phyloP scores from a whole-genome alignment of 2,888 invertebrate genomes.

The Noctua janthina region DNA sequence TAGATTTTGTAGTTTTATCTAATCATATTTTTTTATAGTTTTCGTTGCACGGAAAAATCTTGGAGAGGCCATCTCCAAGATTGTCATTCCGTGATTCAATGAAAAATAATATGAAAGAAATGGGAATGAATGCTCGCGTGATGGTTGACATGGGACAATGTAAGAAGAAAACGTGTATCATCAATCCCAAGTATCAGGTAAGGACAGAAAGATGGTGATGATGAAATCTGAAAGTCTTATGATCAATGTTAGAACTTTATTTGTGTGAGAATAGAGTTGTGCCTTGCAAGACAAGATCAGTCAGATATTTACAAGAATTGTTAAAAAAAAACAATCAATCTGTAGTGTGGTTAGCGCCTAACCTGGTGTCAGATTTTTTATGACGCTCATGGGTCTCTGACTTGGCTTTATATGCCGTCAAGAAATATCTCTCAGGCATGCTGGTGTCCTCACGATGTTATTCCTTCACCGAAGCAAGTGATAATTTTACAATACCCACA shows the following conservation, averaged over 20 bases:
- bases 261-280: too few relatives aligned
- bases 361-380: too few relatives aligned
- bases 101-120: background rate
- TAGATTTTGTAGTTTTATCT: slow-evolving; percentile 12
- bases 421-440: too few relatives aligned
- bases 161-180: background rate
- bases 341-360: too few relatives aligned
- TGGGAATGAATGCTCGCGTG: background rate
- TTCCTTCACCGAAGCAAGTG: too few relatives aligned
- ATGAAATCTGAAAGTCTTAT: background rate
- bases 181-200: background rate
- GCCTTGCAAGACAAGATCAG: background rate
- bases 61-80: too few relatives aligned
- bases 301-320: background rate
- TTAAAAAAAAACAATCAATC: too few relatives aligned
- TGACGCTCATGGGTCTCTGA: too few relatives aligned
- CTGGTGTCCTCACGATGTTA: too few relatives aligned
- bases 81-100: too few relatives aligned
- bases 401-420: too few relatives aligned
- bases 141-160: background rate
- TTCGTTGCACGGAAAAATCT: background rate
- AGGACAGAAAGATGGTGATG: background rate
- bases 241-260: background rate
- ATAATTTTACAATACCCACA: too few relatives aligned
- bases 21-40: background rate